Conservation (phyloP, 2,888 invertebrate genomes). For the Lepidocyrtinus sp. region DNA sequence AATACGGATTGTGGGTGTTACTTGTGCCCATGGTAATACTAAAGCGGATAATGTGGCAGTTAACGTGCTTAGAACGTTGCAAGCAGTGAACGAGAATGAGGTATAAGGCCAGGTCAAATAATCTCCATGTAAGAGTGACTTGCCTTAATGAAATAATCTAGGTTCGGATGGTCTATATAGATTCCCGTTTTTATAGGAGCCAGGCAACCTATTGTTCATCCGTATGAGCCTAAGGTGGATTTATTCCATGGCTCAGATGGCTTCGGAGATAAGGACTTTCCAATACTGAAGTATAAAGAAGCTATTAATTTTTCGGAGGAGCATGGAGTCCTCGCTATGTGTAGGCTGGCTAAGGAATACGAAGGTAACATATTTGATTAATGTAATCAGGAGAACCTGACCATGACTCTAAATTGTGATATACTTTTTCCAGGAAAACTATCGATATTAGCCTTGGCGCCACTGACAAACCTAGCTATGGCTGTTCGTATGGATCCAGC, state of each 20-base stretch:
- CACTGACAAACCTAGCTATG: conserved; percentile 73
- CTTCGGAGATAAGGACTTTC: conserved; percentile 71
- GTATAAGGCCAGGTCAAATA: conserved; percentile 18
- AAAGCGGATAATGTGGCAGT: conserved; percentile 78
- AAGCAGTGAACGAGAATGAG: conserved; percentile 73
- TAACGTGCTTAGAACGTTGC: conserved; percentile 81
- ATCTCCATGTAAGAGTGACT: background rate
- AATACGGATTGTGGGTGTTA: conserved; percentile 78
- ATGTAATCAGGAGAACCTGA: background rate
- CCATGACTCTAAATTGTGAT: background rate
- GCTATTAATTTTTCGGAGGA: conserved; percentile 67
- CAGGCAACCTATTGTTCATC: conserved; percentile 66
- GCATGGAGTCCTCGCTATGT: conserved; percentile 70
- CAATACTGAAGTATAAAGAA: conserved; percentile 53
- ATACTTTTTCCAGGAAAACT: conserved; percentile 38
- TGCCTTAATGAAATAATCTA: background rate
- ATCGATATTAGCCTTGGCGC: conserved; percentile 72
- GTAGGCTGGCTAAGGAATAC: conserved; percentile 66
- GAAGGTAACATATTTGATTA: conserved; percentile 65
- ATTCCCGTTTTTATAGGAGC: conserved; percentile 82
- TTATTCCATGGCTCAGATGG: conserved; percentile 72
- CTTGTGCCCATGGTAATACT: conserved; percentile 84
- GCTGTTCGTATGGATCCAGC: conserved; percentile 72
- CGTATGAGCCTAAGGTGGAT: conserved; percentile 43
- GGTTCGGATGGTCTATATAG: conserved; percentile 72